Evolutionary conservation across 2,113 vertebrate genomes (phyloP).

Genomic region (Elachura formosa): DNA sequence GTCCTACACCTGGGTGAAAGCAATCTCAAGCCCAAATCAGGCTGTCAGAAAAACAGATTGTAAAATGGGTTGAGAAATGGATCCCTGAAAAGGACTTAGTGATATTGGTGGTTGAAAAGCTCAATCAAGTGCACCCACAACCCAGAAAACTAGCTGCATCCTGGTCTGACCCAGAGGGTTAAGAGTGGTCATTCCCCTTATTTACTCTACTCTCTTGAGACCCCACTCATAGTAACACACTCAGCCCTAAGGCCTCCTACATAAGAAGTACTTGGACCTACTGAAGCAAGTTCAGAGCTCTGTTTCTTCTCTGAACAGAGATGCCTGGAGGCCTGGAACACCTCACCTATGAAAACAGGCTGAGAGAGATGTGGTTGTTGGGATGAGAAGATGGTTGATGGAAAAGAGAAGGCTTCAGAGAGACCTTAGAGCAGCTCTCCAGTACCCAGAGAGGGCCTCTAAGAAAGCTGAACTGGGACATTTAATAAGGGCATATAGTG

Average conservation of each 20-base stretch:
- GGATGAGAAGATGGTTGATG: not conserved
- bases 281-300: not conserved
- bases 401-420: not conserved
- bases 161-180: too few relatives aligned
- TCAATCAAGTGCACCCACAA: not conserved
- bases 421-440: not conserved
- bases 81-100: not conserved
- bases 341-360: not conserved
- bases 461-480: not conserved
- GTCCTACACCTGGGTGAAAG: too few relatives aligned
- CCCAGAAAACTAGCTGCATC: not conserved
- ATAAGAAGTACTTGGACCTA: not conserved
- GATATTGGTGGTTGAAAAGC: not conserved
- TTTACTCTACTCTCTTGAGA: not conserved
- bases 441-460: not conserved
- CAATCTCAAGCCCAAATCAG: not conserved
- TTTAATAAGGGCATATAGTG: not conserved
- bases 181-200: not conserved
- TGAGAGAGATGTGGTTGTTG: not conserved
- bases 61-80: not conserved
- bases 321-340: not conserved
- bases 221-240: too few relatives aligned
- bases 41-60: not conserved
- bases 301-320: too few relatives aligned
- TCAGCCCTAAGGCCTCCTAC: too few relatives aligned